Evolutionary conservation across 2,888 invertebrate species (phyloP).

Genomic region (Frankliniella intonsa): DNA sequence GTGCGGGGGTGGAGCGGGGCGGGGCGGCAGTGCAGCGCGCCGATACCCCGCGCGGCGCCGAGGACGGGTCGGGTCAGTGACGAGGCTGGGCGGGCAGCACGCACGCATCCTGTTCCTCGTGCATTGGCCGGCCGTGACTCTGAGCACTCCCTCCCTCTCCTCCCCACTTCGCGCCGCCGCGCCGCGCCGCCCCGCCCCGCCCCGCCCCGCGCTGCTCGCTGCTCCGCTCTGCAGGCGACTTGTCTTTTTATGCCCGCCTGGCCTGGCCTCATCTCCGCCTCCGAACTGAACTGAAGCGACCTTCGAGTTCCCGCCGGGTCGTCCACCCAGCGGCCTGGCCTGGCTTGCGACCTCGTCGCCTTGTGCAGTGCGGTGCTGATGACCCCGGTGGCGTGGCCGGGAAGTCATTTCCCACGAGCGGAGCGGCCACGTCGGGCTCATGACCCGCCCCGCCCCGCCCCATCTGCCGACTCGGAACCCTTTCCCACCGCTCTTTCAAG

Average conservation of each 20-base stretch:
- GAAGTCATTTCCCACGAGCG: neutral
- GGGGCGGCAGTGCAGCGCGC: neutral
- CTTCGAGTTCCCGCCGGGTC: slow-evolving; percentile 29
- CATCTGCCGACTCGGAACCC: neutral
- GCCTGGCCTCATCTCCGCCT: too few relatives aligned
- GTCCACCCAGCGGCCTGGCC: neutral
- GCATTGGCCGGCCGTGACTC: slow-evolving; percentile 11
- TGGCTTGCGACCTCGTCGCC: slow-evolving; percentile 30
- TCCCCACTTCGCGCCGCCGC: neutral
- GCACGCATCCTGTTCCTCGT: slow-evolving; percentile 25
- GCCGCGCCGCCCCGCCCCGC: slow-evolving; percentile 31
- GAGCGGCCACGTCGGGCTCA: neutral
- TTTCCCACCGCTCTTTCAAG: neutral
- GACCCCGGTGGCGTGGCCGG: neutral
- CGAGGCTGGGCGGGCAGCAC: neutral
- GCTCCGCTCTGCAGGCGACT: slow-evolving; percentile 16
- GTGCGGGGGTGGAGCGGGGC: neutral
- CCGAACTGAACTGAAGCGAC: slow-evolving; percentile 3
- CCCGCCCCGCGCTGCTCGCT: neutral
- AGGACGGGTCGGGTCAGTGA: too few relatives aligned
- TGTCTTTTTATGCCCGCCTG: too few relatives aligned
- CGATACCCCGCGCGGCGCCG: neutral
- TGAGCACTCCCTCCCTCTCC: neutral
- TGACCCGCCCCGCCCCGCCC: neutral
- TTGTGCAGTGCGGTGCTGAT: slow-evolving; percentile 34